A percentile compares a stretch with the other conserved stretches of the same genome.
Conservation (phyloP, 2,113 vertebrate species). For the Noturus placidus region DNA sequence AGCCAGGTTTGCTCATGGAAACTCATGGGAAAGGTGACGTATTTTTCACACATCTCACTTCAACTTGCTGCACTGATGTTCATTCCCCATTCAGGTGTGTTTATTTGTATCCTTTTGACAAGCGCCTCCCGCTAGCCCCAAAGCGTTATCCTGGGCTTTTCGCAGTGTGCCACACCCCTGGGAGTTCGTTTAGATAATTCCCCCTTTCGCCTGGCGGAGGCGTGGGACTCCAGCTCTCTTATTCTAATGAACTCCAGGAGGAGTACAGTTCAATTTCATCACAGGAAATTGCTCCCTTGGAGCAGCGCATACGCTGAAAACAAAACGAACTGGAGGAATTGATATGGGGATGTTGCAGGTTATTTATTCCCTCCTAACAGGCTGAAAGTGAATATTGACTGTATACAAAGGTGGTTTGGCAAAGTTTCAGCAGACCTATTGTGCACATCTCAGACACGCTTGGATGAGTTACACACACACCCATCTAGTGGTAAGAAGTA, state of each 20-base stretch:
- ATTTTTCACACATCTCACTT: not conserved
- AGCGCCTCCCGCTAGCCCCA: constrained; percentile 40
- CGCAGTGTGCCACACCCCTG: constrained; percentile 24
- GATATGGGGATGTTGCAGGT: constrained; percentile 52
- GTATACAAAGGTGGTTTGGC: not conserved
- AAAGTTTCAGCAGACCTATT: not conserved
- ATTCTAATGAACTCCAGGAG: constrained; percentile 74
- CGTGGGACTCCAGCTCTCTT: constrained; percentile 49
- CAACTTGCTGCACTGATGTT: constrained; percentile 29
- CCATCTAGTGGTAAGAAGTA: constrained; percentile 73
- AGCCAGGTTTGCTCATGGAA: constrained; percentile 1
- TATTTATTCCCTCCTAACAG: constrained; percentile 20
- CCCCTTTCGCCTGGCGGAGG: constrained; percentile 59
- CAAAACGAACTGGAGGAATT: constrained; percentile 71
- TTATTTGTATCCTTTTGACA: constrained; percentile 45
- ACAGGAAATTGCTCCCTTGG: constrained; percentile 70
- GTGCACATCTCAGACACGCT: not conserved
- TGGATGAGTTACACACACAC: constrained; percentile 56
- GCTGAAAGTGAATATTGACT: constrained; percentile 1
- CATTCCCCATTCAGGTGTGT: constrained; percentile 32
- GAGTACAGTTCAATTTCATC: constrained; percentile 71
- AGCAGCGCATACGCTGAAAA: constrained; percentile 66
- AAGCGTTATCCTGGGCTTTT: constrained; percentile 28
- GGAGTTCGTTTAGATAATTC: constrained; percentile 56
- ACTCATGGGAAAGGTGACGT: not conserved